Conservation (phyloP, 2,888 invertebrate genomes). For the Phanerotoma sp. region DNA sequence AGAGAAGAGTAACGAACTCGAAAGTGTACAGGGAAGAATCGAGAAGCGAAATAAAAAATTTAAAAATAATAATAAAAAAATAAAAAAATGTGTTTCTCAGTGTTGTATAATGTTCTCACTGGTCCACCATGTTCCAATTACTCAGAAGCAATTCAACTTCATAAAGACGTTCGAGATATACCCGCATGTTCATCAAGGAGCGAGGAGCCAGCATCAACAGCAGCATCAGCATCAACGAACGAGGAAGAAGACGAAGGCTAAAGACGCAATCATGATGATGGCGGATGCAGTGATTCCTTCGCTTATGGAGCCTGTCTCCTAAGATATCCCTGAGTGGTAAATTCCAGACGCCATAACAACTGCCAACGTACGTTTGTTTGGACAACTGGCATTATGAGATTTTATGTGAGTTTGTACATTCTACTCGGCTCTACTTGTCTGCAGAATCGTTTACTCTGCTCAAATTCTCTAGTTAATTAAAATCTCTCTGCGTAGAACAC, state of each 20-base stretch:
- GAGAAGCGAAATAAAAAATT: not conserved
- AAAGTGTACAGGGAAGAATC: conserved; percentile 20
- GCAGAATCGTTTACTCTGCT: not conserved
- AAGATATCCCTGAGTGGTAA: conserved; percentile 28
- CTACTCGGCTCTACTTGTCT: not conserved
- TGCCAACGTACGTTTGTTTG: conserved; percentile 49
- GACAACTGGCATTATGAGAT: conserved; percentile 50
- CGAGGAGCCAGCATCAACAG: not conserved
- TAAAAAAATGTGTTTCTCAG: no score
- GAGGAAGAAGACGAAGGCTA: conserved; percentile 10
- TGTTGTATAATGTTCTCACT: not conserved
- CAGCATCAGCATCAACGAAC: not conserved
- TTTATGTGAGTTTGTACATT: conserved; percentile 44
- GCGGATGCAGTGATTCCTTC: conserved; percentile 11
- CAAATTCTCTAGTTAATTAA: not conserved
- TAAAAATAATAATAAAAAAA: not conserved
- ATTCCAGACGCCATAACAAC: conserved; percentile 26
- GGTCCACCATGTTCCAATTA: conserved; percentile 10
- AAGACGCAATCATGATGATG: conserved; percentile 23
- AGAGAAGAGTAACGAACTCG: conserved; percentile 25
- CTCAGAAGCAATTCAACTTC: conserved; percentile 7
- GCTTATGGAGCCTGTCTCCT: conserved; percentile 7
- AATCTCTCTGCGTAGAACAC: not conserved
- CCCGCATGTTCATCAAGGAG: conserved; percentile 15
- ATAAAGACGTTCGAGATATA: conserved; percentile 11